Conservation (phyloP, 2,797 vertebrate species). For the Lacerta viridis region DNA sequence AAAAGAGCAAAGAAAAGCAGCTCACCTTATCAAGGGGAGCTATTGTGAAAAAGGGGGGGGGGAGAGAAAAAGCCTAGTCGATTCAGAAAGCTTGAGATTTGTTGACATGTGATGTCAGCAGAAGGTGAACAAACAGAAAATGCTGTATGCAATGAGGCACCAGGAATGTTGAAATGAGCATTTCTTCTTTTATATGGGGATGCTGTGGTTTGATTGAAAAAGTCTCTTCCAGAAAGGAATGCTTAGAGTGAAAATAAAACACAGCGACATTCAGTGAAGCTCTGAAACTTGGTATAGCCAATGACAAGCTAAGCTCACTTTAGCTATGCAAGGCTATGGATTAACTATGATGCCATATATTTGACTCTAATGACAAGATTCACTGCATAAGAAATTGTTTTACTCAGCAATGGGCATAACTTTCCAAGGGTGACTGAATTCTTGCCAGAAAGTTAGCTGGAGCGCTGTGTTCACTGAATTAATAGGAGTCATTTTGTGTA, state of each 20-base stretch:
- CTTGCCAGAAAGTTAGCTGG: conserved; percentile 38
- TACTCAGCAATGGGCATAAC: conserved; percentile 18
- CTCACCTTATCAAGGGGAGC: too few relatives aligned
- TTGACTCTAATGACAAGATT: not conserved
- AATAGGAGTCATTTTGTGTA: conserved; percentile 53
- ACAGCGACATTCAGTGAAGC: not conserved
- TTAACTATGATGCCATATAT: not conserved
- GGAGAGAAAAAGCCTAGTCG: too few relatives aligned
- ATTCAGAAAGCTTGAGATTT: too few relatives aligned
- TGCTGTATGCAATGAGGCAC: too few relatives aligned
- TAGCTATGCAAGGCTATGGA: not conserved
- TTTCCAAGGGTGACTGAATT: conserved; percentile 51
- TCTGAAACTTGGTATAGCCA: not conserved
- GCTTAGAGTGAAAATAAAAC: not conserved
- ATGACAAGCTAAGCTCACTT: not conserved
- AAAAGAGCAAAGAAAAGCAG: too few relatives aligned
- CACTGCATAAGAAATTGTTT: conserved; percentile 37
- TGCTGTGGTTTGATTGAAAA: not conserved
- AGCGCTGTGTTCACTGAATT: conserved; percentile 45
- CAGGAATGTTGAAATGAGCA: too few relatives aligned
- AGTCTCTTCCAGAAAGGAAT: not conserved
- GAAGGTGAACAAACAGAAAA: too few relatives aligned
- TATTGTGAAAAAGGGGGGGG: too few relatives aligned
- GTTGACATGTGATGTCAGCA: too few relatives aligned
- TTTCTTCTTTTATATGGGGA: too few relatives aligned